A percentile compares a stretch with the other conserved stretches of the same genome.
Conservation (phyloP, 2,888 invertebrate genomes). For the Hypomecis atomaria region DNA sequence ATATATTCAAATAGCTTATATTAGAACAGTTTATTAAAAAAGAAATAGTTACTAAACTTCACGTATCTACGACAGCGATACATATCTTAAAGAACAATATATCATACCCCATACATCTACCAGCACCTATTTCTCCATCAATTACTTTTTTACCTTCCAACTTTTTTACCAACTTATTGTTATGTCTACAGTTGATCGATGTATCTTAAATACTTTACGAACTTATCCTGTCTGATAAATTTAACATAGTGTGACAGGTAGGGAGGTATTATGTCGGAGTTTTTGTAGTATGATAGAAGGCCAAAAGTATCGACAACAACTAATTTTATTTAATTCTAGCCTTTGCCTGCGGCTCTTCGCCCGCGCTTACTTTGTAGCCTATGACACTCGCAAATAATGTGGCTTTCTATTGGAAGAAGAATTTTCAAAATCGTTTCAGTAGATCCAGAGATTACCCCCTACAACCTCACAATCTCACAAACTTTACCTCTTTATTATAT, state of each 20-base stretch:
- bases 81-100: constrained; percentile 39
- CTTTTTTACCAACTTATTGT: constrained; percentile 61
- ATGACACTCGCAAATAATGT: no score
- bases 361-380: no score
- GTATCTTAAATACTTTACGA: constrained; percentile 65
- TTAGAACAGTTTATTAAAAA: constrained; percentile 4
- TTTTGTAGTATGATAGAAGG: constrained; percentile 42
- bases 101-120: constrained; percentile 31
- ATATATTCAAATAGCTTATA: background rate
- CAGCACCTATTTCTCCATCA: constrained; percentile 72
- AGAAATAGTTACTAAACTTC: constrained; percentile 3
- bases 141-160: constrained; percentile 74
- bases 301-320: constrained; percentile 1
- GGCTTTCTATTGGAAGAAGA: no score
- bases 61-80: constrained; percentile 26
- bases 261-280: constrained; percentile 46
- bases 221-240: constrained; percentile 47
- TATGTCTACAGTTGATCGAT: constrained; percentile 76
- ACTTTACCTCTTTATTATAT: no score
- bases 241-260: constrained; percentile 45
- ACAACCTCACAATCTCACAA: no score
- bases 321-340: no score
- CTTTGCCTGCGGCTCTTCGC: no score
- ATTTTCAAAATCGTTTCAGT: no score
- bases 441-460: no score